Evolutionary conservation across 1,140 invertebrate species (phyloP), one percentile per base, ranked within the genome.

Genomic region (Meteorus sp.): DNA sequence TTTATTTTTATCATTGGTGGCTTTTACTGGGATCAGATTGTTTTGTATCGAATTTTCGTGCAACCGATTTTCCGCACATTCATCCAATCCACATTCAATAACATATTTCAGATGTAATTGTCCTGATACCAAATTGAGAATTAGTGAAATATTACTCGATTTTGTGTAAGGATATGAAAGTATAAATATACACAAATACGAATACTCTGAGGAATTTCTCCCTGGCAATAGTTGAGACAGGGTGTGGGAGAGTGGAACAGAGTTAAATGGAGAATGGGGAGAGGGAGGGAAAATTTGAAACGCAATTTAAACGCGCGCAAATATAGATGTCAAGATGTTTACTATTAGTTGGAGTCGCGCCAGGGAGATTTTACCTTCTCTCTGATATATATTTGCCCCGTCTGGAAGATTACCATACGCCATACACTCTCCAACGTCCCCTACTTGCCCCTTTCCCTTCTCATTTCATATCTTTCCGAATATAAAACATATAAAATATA

Each of bases 311-410:
- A 59, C 64, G 61, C 52, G 64, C 61, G 67, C 66, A 70, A 69
- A 75, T 75, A 72, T 70, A 75, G 68, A 78, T 73, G 67, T 74
- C 68, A 72, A 77, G 70, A 74, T 76, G 69, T 76, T 77, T 68
- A 72, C 68, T 68, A 71, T 73, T 68, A 71, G 66, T 71, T 75
- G 69, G 70, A 67, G 39, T 29, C 23, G 33, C 39, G 63, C 70
- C 70, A 75, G 65, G 45, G 20, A n/a, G 19, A n/a, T 29, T 45
- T 45, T n/a, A n/a, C n/a, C n/a, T n/a, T n/a, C n/a, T n/a, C n/a
- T n/a, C n/a, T n/a, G n/a, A n/a, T n/a, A n/a, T n/a, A n/a, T n/a
- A n/a, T n/a, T n/a, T n/a, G n/a, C n/a, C n/a, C n/a, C n/a, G n/a
- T n/a, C 17, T 22, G 17, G n/a, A 3, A 22, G 35, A 20, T 54